Conservation (phyloP, 2,797 vertebrate genomes). For the Molossus alvarezi region DNA sequence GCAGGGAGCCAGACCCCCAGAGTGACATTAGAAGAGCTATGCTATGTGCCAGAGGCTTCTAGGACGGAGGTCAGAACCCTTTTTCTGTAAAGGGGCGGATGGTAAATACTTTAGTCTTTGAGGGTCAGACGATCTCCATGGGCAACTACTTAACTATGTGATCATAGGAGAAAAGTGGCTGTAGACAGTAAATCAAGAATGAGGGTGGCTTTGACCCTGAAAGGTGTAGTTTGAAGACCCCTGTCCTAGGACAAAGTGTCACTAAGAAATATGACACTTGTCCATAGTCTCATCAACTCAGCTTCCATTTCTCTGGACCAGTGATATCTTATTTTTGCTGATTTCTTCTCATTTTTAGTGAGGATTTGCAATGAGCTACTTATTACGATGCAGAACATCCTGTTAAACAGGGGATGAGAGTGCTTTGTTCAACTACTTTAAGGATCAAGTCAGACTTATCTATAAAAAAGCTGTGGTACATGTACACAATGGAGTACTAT, state of each 20-base stretch:
- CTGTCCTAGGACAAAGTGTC: conserved; percentile 27
- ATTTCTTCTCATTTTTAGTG: conserved; percentile 13
- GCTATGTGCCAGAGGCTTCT: not conserved
- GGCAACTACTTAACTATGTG: conserved; percentile 38
- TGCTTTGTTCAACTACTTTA: conserved; percentile 41
- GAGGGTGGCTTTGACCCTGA: not conserved
- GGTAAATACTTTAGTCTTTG: conserved; percentile 62
- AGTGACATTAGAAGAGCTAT: not conserved
- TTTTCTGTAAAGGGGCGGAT: conserved; percentile 33
- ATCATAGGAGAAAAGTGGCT: conserved; percentile 17
- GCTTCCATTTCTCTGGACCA: conserved; percentile 24
- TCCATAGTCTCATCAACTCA: not conserved
- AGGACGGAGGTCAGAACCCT: not conserved
- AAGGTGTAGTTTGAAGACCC: conserved; percentile 36
- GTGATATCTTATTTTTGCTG: conserved; percentile 46
- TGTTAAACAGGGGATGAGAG: conserved; percentile 35
- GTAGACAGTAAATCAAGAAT: conserved; percentile 48
- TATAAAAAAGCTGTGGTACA: no score
- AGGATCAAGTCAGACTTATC: conserved; percentile 38
- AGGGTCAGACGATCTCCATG: not conserved
- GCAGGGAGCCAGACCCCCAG: not conserved
- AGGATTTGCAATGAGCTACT: not conserved
- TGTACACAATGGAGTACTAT: no score
- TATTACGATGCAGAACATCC: not conserved
- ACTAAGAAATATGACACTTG: conserved; percentile 36